A percentile compares a stretch with the other conserved stretches of the same genome.
phyloP scores from a whole-genome alignment of 2,888 invertebrate genomes.

The Balanococcus diminutus region DNA sequence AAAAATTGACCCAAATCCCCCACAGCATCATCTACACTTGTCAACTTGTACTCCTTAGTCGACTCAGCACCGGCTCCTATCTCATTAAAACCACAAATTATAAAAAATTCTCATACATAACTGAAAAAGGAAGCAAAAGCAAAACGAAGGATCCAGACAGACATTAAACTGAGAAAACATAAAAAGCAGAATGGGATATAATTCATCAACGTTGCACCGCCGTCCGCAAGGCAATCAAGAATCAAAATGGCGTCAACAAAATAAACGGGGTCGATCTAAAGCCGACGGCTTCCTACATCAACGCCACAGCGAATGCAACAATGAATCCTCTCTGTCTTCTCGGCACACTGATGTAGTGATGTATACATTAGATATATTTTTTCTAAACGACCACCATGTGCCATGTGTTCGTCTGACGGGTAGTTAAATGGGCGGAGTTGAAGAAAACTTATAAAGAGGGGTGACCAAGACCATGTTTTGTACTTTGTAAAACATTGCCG shows the following conservation, averaged over 20 bases:
- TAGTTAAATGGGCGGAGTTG: slow-evolving; percentile 35
- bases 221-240: not conserved
- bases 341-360: no score
- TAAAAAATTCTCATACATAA: no score
- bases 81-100: no score
- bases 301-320: not conserved
- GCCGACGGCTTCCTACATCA: not conserved
- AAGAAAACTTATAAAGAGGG: not conserved
- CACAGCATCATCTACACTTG: no score
- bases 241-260: slow-evolving; percentile 36
- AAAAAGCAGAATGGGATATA: not conserved
- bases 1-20: no score
- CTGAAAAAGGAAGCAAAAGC: no score
- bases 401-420: slow-evolving; percentile 19
- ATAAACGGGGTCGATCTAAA: slow-evolving; percentile 14
- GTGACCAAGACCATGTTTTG: not conserved
- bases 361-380: slow-evolving; percentile 6
- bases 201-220: not conserved
- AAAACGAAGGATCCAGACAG: no score
- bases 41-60: no score
- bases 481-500: no score
- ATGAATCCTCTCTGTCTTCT: not conserved
- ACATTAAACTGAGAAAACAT: not conserved
- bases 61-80: no score
- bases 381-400: not conserved